Evolutionary conservation across 2,888 invertebrate genomes (phyloP), one percentile per base, ranked within the genome.

Genomic region (Mystacides longicornis): DNA sequence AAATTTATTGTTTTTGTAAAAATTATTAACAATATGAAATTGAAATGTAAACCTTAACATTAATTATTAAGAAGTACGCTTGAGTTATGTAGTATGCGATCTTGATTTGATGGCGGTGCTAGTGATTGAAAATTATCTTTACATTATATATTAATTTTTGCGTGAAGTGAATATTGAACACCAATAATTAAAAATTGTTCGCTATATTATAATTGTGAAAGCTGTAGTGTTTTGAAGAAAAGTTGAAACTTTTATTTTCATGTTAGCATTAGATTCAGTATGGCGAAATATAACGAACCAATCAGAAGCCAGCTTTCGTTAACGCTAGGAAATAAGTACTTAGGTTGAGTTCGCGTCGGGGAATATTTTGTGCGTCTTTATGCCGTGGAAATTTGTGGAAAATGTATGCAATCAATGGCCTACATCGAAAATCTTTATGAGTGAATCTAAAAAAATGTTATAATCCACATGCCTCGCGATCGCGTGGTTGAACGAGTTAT

Each of bases 241-340:
- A 43, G 46, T 52, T 54, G 53, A 51, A 50, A 54, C 23, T 47
- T 51, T 53, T 52, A 37, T 7, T 7, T 37, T 14, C 16, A 37
- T 37, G 14, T 7, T 37, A 14, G 37, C 37, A 14, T 37, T 37
- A 22, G 49, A 74, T 73, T 71, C 75, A 75, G 75, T 75, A 86
- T 86, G 86, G 86, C 86, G 83, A 83, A 78, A 70, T 68, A 63
- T 69, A 70, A 74, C 76, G 76, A 76, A 78, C 86, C 86, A 87
- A 87, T 87, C 77, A 78, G 79, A 81, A 75, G 72, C 74, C 74
- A 77, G 79, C 79, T 81, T 80, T 77, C 71, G 76, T 77, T 76
- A 77, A 75, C 78, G 78, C 76, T 79, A 78, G 78, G 80, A 78
- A 78, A 80, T 78, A 79, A 74, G 69, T 80, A 81, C 82, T 81